phyloP scores from a whole-genome alignment of 2,113 vertebrate genomes.

The Nicator chloris region DNA sequence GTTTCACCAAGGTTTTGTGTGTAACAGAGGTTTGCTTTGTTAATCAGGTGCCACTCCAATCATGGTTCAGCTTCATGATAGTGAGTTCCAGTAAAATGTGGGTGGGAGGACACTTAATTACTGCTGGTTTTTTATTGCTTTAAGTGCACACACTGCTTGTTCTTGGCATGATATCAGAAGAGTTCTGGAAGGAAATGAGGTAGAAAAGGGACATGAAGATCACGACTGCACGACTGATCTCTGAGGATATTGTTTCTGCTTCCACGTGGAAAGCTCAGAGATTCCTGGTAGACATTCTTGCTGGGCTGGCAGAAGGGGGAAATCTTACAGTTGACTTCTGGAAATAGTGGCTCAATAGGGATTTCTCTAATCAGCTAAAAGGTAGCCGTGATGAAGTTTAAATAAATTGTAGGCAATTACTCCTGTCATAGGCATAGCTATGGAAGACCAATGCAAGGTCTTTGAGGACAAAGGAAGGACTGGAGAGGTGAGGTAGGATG shows the following conservation, averaged over 20 bases:
- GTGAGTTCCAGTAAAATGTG: conserved; percentile 36
- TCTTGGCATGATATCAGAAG: conserved; percentile 43
- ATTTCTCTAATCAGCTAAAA: conserved; percentile 1
- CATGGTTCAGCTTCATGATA: background rate
- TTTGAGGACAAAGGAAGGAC: background rate
- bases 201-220: conserved; percentile 34
- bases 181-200: conserved; percentile 41
- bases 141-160: conserved; percentile 1
- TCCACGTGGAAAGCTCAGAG: background rate
- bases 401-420: background rate
- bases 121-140: background rate
- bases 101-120: conserved; percentile 34
- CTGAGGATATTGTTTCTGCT: background rate
- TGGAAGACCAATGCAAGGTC: background rate
- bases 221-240: background rate
- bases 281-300: background rate
- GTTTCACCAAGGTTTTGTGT: background rate
- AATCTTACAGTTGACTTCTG: background rate
- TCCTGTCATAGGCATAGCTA: background rate
- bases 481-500: background rate
- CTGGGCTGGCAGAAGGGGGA: background rate
- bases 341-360: background rate
- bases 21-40: background rate
- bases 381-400: background rate
- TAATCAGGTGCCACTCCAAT: background rate